These are phyloP conservation scores for Athalia circularis DNA, from an alignment of 2,888 invertebrate genomes.

Conservation along the genomic window DNA sequence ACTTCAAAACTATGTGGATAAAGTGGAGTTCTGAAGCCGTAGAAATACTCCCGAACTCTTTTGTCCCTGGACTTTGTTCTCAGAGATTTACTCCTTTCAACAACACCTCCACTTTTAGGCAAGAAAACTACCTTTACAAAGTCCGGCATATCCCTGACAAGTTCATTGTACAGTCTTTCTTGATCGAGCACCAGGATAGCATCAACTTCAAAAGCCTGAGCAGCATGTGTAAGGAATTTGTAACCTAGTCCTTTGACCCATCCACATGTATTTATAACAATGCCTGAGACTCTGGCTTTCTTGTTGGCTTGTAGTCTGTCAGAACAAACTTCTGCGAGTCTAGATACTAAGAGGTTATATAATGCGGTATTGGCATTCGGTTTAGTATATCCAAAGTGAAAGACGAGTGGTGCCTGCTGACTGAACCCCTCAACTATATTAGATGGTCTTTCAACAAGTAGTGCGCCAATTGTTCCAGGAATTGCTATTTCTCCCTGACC, in stretches of 20 bases:
- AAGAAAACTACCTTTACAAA: constrained; percentile 94
- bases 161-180: constrained; percentile 95
- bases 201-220: constrained; percentile 96
- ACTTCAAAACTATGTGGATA: constrained; percentile 97
- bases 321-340: constrained; percentile 90
- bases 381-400: constrained; percentile 92
- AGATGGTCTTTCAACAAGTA: constrained; percentile 94
- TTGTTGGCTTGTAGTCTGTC: constrained; percentile 91
- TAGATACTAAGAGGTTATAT: constrained; percentile 88
- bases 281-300: constrained; percentile 91
- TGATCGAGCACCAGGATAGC: constrained; percentile 97
- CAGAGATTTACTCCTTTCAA: constrained; percentile 85
- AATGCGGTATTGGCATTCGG: constrained; percentile 87
- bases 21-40: constrained; percentile 87
- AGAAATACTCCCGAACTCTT: constrained; percentile 95
- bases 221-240: constrained; percentile 89
- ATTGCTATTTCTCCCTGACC: constrained; percentile 95
- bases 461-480: constrained; percentile 93
- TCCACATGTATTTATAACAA: constrained; percentile 97
- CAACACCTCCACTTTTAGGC: constrained; percentile 98
- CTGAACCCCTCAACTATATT: constrained; percentile 97
- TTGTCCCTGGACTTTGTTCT: constrained; percentile 87
- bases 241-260: constrained; percentile 97
- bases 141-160: constrained; percentile 93
- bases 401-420: constrained; percentile 93